phyloP scores from a whole-genome alignment of 2,113 vertebrate species.

The Pholis gunnellus region DNA sequence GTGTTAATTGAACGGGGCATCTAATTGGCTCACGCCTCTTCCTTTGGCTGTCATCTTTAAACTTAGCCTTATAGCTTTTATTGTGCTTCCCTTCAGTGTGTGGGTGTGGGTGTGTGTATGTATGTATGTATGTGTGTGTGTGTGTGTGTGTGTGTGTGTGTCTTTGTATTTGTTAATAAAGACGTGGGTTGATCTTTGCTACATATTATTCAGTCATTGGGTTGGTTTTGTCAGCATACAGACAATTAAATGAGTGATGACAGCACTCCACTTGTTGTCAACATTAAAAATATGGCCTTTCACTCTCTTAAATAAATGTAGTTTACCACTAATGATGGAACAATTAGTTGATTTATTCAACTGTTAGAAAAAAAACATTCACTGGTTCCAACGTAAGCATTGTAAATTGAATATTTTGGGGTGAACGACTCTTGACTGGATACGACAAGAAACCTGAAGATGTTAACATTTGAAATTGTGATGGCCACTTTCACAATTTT shows the following conservation, averaged over 20 bases:
- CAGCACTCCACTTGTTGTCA: neutral
- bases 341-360: neutral
- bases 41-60: conserved; percentile 74
- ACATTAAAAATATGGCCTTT: neutral
- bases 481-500: neutral
- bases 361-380: neutral
- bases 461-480: neutral
- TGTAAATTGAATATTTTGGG: neutral
- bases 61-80: neutral
- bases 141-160: too few species aligned
- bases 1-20: conserved; percentile 84
- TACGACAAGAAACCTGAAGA: neutral
- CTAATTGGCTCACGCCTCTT: conserved; percentile 78
- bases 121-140: too few species aligned
- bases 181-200: neutral
- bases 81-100: neutral
- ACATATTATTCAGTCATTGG: neutral
- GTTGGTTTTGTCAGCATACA: neutral
- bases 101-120: too few species aligned
- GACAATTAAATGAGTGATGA: neutral
- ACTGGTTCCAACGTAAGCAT: neutral
- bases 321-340: neutral
- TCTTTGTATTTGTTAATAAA: conserved; percentile 12
- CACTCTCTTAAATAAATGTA: neutral
- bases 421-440: neutral